Percentiles rank a stretch among this genome's conserved stretches.
phyloP scores from a whole-genome alignment of 1,140 invertebrate species.

The Scaptodrosophila lebanonensis region DNA sequence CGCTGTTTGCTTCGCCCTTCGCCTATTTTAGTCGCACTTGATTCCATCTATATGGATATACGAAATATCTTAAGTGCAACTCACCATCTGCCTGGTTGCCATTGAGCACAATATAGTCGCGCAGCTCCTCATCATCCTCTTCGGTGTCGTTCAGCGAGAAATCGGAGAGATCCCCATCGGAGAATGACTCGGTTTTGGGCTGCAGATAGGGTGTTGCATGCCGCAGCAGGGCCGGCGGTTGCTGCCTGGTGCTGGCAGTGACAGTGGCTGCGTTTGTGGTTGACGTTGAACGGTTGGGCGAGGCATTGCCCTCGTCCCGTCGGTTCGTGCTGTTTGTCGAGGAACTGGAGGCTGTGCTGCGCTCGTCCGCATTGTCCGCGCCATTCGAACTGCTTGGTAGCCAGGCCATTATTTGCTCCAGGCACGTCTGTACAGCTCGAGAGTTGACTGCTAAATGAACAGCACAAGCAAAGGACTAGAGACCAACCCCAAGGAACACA shows the following conservation, averaged over 20 bases:
- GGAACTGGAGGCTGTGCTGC: slow-evolving; percentile 47
- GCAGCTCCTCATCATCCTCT: slow-evolving; percentile 70
- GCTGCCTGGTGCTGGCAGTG: slow-evolving; percentile 1
- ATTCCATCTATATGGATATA: neutral
- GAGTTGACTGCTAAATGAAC: slow-evolving; percentile 17
- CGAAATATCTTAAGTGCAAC: neutral
- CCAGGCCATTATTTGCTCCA: slow-evolving; percentile 52
- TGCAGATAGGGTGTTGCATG: slow-evolving; percentile 59
- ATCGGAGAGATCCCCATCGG: slow-evolving; percentile 67
- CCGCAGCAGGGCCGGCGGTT: slow-evolving; percentile 50
- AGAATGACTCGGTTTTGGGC: slow-evolving; percentile 68
- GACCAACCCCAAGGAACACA: neutral
- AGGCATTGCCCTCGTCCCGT: slow-evolving; percentile 19
- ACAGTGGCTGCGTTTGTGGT: slow-evolving; percentile 4
- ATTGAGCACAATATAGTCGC: slow-evolving; percentile 61
- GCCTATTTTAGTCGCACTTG: too few species aligned
- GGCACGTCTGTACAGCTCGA: neutral
- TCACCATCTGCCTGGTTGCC: slow-evolving; percentile 62
- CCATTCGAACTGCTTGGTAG: slow-evolving; percentile 56
- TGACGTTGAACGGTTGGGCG: slow-evolving; percentile 7
- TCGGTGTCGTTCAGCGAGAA: slow-evolving; percentile 75
- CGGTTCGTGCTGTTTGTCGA: slow-evolving; percentile 16
- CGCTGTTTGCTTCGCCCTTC: too few species aligned
- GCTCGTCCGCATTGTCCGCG: slow-evolving; percentile 54
- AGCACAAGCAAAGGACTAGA: slow-evolving; percentile 22